Evolutionary conservation across 1,140 invertebrate genomes (phyloP), one percentile per base, ranked within the genome.

Genomic region (Calephelis nemesis): DNA sequence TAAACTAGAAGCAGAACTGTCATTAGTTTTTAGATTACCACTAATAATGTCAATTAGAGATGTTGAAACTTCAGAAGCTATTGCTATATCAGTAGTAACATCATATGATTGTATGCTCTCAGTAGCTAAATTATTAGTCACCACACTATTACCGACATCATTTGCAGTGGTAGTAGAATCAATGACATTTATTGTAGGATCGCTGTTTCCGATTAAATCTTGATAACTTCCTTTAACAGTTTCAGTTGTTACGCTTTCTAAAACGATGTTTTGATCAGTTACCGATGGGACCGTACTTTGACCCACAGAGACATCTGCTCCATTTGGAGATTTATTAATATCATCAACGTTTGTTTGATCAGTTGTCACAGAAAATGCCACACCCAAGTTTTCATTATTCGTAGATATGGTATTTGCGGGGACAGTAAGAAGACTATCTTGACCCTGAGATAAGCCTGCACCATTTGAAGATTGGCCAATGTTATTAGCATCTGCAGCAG

Each of bases 21-120:
- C 48, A 9, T 7, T n/a, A 8, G 47, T 13, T 49, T 39, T 60
- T 30, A 58, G 7, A 58, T 19, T 4, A 58, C 54, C 54, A 5
- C 19, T 58, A 58, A 58, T 30, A 15, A 58, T 40, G 15, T 58
- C 54, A 39, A 58, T 39, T 3, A 58, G 54, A 4, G 54, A 58
- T 19, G 66, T 30, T n/a, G 45, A 39, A 62, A 47, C 63, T 68
- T 47, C 62, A 50, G 47, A 11, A 15, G 15, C 30, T 15, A 30
- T 42, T 0, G 11, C 67, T 15, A 19, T 8, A 48, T 47, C 40
- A 15, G 49, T 63, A 30, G 39, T 47, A 40, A 13, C 47, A 60
- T 65, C 54, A 42, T 39, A 58, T 12, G 30, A 12, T 58, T 39
- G 30, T 11, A 19, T 39, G 30, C 30, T 58, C 12, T 58, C 54